These are phyloP conservation scores for Formicarius rufipectus DNA, from an alignment of 2,113 vertebrate genomes.

Conservation along the genomic window DNA sequence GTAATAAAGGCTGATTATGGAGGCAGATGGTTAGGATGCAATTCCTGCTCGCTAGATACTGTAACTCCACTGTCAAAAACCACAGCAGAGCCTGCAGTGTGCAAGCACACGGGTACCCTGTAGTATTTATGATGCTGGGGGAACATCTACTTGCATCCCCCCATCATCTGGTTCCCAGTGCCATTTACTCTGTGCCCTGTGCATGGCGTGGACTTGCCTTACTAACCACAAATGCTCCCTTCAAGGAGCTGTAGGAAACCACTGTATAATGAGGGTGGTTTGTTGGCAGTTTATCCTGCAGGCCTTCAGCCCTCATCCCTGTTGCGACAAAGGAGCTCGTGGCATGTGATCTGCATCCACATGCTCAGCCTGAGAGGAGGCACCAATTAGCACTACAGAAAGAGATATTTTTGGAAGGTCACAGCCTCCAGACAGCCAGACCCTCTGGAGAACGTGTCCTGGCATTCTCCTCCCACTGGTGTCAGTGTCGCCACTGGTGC, in stretches of 20 bases:
- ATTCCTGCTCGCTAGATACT: background rate
- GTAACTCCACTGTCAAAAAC: background rate
- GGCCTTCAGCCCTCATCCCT: background rate
- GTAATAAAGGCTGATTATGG: background rate
- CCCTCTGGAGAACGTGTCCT: background rate
- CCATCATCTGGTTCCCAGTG: background rate
- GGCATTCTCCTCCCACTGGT: background rate
- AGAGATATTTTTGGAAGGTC: background rate
- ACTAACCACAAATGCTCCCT: rapidly evolving
- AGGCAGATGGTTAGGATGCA: constrained; percentile 19
- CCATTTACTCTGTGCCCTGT: background rate
- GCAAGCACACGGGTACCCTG: background rate
- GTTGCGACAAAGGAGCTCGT: background rate
- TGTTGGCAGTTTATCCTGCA: background rate
- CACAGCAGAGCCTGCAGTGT: background rate
- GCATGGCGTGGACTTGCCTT: background rate
- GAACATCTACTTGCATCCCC: background rate
- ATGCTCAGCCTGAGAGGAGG: background rate
- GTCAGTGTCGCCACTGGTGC: background rate
- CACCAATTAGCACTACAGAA: background rate
- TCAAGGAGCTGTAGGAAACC: background rate
- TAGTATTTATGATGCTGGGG: background rate
- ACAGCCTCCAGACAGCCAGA: background rate
- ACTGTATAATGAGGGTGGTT: rapidly evolving
- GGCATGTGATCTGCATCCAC: rapidly evolving